Base-by-base conservation (phyloP, 2,888 invertebrate genomes). In the Drosophila peninsularis region DNA sequence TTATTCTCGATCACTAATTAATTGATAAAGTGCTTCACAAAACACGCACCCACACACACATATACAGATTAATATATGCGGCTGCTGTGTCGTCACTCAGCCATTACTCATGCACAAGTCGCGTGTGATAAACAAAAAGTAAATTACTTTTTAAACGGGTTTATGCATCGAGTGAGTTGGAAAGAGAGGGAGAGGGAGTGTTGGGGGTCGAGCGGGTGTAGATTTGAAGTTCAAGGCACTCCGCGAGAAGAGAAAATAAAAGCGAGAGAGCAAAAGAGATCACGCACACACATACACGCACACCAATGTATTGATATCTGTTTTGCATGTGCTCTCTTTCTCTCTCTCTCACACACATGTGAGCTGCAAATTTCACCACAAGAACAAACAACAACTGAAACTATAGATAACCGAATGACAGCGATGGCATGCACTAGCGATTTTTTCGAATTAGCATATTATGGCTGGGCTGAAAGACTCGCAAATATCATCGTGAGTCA, bases 291-390 rank as follows among this genome's bases (percentile, higher is more conserved):
- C 27, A 30, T 7, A 30, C 7, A 30, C 6, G 7, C 17, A 14
- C 36, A 30, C 3, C 21, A 47, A n/a, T 19, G 52, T 37, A 39
- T 58, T 68, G 14, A 32, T 47, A 56, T 57, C 36, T 42, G 42
- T 10, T 45, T 24, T 39, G 39, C 30, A 71, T 56, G 13, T 52
- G 36, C 9, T 32, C n/a, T 34, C 41, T 41, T 5, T 37, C 36
- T 7, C 2, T 19, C 41, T 19, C 21, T 6, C 19, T 2, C 57
- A 24, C 11, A 34, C 6, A 49, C 6, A n/a, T 41, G 14, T 19
- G 41, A 52, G 27, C 27, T 55, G 58, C 6, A 58, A 66, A 82
- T 85, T 82, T 82, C 86, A 78, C 81, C 86, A 82, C 58, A 62
- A 50, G 49, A 61, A 62, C 67, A 21, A 32, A 44, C 53, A 53